Evolutionary conservation across 1,140 invertebrate species (phyloP).

Genomic region (Apis laboriosa): DNA sequence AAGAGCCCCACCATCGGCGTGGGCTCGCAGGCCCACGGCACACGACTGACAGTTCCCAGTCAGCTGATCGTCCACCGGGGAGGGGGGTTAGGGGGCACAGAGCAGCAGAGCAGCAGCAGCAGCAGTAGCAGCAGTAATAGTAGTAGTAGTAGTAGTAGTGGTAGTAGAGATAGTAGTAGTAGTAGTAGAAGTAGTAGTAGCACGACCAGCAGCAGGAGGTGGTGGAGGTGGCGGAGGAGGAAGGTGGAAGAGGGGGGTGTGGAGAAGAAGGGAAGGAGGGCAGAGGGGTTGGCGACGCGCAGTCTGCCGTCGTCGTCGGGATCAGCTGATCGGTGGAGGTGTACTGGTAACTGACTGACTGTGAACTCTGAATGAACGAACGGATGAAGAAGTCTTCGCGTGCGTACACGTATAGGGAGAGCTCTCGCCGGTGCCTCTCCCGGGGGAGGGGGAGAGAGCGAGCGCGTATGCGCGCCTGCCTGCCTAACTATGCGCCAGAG

Average conservation of each 20-base stretch:
- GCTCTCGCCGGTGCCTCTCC: slow-evolving; percentile 34
- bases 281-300: slow-evolving; percentile 70
- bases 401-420: slow-evolving; percentile 65
- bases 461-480: slow-evolving; percentile 56
- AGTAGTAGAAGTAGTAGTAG: slow-evolving; percentile 36
- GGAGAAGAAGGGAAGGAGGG: slow-evolving; percentile 53
- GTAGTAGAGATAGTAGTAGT: slow-evolving; percentile 27
- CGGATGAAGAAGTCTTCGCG: slow-evolving; percentile 73
- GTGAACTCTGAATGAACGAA: slow-evolving; percentile 67
- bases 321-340: slow-evolving; percentile 76
- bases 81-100: slow-evolving; percentile 44
- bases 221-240: slow-evolving; percentile 42
- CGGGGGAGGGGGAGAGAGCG: slow-evolving; percentile 38
- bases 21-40: slow-evolving; percentile 66
- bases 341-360: slow-evolving; percentile 69
- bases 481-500: slow-evolving; percentile 62
- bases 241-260: slow-evolving; percentile 41
- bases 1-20: slow-evolving; percentile 64
- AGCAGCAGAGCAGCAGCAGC: slow-evolving; percentile 24
- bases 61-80: slow-evolving; percentile 73
- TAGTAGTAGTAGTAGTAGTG: background rate
- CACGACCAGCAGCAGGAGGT: slow-evolving; percentile 35
- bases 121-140: slow-evolving; percentile 26
- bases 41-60: slow-evolving; percentile 73
- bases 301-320: slow-evolving; percentile 67